Percentiles rank a stretch among this genome's conserved stretches.
Conservation (phyloP, 2,113 vertebrate species). For the Platysteira castanea region DNA sequence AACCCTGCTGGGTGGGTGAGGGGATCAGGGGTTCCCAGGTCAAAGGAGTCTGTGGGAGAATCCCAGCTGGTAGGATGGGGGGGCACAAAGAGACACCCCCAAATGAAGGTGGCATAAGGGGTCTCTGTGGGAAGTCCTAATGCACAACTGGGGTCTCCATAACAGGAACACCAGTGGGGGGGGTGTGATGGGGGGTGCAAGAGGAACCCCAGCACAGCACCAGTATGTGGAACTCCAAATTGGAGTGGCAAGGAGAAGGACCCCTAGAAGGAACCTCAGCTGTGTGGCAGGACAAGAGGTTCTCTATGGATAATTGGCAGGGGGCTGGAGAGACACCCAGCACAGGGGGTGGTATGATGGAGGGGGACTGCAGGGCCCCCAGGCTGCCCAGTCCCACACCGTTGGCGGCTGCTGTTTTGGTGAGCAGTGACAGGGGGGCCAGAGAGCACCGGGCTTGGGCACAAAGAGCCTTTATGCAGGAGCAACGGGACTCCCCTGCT, state of each 20-base stretch:
- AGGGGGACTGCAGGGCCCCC: background rate
- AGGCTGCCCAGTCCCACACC: background rate
- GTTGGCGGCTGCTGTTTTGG: background rate
- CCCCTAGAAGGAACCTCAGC: background rate
- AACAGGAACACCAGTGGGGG: background rate
- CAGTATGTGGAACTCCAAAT: background rate
- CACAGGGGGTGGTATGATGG: fast-evolving
- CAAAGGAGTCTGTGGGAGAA: background rate
- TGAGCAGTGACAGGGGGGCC: background rate
- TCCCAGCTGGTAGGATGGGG: background rate
- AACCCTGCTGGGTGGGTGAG: background rate
- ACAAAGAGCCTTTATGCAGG: background rate
- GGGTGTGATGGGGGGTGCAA: background rate
- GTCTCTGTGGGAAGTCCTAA: background rate
- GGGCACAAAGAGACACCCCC: background rate
- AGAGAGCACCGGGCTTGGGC: background rate
- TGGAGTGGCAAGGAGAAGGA: background rate
- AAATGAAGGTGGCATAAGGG: background rate
- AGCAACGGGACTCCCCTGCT: background rate
- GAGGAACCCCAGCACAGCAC: background rate
- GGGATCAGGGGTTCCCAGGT: background rate
- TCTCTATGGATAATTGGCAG: background rate
- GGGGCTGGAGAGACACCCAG: background rate
- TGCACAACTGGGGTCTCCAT: fast-evolving
- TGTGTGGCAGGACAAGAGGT: background rate